A percentile compares a stretch with the other conserved stretches of the same genome.
Conservation (phyloP, 2,113 vertebrate species). For the Aphyosemion australe region DNA sequence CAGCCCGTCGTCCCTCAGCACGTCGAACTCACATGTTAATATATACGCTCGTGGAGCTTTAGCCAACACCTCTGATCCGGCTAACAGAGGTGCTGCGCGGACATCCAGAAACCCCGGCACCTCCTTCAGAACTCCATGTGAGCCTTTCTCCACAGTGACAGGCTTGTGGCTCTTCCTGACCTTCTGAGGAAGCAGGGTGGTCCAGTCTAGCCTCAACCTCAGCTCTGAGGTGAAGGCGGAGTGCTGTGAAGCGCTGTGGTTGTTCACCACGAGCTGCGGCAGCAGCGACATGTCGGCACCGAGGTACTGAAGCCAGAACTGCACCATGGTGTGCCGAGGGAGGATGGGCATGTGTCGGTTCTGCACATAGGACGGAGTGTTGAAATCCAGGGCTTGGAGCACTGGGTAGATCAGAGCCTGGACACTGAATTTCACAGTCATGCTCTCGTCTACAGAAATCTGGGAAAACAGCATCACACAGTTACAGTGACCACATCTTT, state of each 20-base stretch:
- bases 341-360: constrained; percentile 82
- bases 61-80: constrained; percentile 79
- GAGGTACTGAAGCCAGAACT: constrained; percentile 92
- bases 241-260: constrained; percentile 84
- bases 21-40: constrained; percentile 89
- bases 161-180: constrained; percentile 82
- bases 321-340: constrained; percentile 78
- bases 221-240: constrained; percentile 66
- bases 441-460: constrained; percentile 55
- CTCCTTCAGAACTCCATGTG: constrained; percentile 68
- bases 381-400: constrained; percentile 91
- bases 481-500: not conserved
- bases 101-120: constrained; percentile 85
- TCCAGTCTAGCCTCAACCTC: constrained; percentile 85
- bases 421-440: constrained; percentile 70
- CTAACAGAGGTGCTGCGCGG: constrained; percentile 85
- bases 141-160: constrained; percentile 72
- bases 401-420: constrained; percentile 90
- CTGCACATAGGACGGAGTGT: constrained; percentile 89
- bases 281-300: constrained; percentile 76
- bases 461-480: constrained; percentile 9
- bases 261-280: constrained; percentile 82
- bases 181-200: constrained; percentile 77
- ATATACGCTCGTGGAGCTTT: constrained; percentile 87
- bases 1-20: constrained; percentile 90